A percentile compares a stretch with the other conserved stretches of the same genome.
phyloP scores from a whole-genome alignment of 2,797 vertebrate species.

The Furcifer pardalis region DNA sequence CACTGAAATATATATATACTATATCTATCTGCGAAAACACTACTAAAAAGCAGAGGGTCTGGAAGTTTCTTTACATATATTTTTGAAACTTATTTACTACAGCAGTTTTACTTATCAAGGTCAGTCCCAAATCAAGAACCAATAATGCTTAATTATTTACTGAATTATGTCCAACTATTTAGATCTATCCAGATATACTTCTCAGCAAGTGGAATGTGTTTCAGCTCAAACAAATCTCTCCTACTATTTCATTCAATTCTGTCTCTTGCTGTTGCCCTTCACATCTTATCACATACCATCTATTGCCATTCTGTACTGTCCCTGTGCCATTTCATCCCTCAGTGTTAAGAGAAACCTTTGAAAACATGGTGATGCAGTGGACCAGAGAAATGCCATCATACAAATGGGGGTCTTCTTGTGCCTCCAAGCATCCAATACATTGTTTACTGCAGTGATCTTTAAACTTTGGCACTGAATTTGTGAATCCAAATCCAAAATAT shows the following conservation, averaged over 20 bases:
- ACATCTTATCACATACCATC: not conserved
- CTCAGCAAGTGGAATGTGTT: not conserved
- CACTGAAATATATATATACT: constrained; percentile 64
- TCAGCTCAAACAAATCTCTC: not conserved
- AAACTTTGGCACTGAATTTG: not conserved
- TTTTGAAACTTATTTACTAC: constrained; percentile 1
- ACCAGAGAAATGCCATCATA: not conserved
- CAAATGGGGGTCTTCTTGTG: not conserved
- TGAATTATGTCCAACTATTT: not conserved
- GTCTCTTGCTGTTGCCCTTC: not conserved
- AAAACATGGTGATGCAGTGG: not conserved
- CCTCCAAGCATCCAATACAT: not conserved
- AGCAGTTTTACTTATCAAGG: constrained; percentile 31
- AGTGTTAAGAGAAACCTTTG: not conserved
- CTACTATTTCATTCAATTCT: not conserved
- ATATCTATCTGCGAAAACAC: constrained; percentile 47
- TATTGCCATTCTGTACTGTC: too few relatives aligned
- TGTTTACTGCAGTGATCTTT: not conserved
- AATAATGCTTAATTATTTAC: not conserved
- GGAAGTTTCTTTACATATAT: constrained; percentile 44
- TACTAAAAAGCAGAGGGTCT: not conserved
- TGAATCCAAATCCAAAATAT: not conserved
- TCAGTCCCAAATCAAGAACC: not conserved
- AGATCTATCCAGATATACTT: not conserved
- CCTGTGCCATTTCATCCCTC: not conserved